Conservation (phyloP, 2,113 vertebrate species). For the Raja brachyura region DNA sequence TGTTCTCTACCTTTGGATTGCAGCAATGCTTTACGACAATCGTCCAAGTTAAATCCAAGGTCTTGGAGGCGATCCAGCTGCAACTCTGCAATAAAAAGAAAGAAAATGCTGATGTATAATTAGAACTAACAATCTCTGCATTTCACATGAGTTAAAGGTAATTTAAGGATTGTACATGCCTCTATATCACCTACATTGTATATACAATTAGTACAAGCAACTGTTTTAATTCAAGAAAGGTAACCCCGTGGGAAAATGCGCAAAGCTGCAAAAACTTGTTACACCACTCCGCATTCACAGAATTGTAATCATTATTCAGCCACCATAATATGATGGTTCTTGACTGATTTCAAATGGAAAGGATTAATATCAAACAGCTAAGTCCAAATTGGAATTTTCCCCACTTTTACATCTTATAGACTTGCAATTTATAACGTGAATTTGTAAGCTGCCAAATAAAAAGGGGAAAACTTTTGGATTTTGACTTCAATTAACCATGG, state of each 20-base stretch:
- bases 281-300: background rate
- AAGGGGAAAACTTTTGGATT: background rate
- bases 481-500: background rate
- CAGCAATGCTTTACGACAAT: constrained; percentile 75
- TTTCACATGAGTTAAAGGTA: background rate
- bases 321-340: background rate
- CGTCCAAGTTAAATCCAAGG: constrained; percentile 78
- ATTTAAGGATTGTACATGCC: background rate
- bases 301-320: background rate
- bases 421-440: background rate
- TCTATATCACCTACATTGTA: background rate
- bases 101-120: background rate
- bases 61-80: constrained; percentile 79
- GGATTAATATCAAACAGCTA: background rate
- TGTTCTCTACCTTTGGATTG: constrained; percentile 70
- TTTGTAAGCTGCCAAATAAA: background rate
- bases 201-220: background rate
- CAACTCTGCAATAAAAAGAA: constrained; percentile 54
- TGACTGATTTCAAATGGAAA: background rate
- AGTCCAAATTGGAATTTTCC: background rate
- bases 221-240: background rate
- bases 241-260: background rate
- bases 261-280: background rate
- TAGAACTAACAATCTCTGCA: background rate
- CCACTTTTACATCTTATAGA: background rate